Evolutionary conservation across 2,888 invertebrate genomes (phyloP).

Genomic region (Phalera bucephala): DNA sequence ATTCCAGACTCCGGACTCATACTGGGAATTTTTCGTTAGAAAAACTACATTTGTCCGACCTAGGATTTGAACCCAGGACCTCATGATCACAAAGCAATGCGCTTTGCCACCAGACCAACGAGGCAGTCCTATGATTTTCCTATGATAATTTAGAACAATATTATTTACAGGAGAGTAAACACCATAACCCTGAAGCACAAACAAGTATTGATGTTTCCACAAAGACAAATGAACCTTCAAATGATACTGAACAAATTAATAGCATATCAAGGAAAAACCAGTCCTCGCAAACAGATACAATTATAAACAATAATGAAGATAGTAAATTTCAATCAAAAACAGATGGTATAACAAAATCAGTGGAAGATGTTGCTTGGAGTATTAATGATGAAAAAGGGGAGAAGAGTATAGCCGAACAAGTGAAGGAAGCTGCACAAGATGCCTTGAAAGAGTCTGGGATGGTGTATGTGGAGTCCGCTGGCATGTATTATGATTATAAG

Average conservation of each 20-base stretch:
- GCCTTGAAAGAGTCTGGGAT: constrained; percentile 90
- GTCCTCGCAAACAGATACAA: constrained; percentile 40
- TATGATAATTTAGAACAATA: too few species aligned
- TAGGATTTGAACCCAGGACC: too few species aligned
- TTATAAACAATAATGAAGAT: neutral
- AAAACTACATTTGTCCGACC: too few species aligned
- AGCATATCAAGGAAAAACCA: constrained; percentile 12
- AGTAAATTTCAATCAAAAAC: constrained; percentile 8
- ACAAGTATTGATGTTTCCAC: neutral
- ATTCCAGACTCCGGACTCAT: too few species aligned
- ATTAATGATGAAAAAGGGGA: constrained; percentile 38
- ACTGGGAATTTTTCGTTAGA: too few species aligned
- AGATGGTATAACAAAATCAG: neutral
- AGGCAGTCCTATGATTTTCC: too few species aligned
- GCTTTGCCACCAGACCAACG: too few species aligned
- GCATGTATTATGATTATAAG: constrained; percentile 94
- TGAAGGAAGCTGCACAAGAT: constrained; percentile 89
- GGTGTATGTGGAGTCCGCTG: constrained; percentile 93
- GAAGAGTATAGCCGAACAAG: constrained; percentile 87
- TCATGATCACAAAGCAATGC: too few species aligned
- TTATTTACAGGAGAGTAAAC: neutral
- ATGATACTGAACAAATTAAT: too few species aligned
- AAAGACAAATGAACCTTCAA: neutral
- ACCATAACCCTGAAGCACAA: too few species aligned
- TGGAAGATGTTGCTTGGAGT: constrained; percentile 46